These are phyloP conservation scores for Himantopus leucocephalus DNA, from an alignment of 2,113 vertebrate genomes.

Conservation along the genomic window DNA sequence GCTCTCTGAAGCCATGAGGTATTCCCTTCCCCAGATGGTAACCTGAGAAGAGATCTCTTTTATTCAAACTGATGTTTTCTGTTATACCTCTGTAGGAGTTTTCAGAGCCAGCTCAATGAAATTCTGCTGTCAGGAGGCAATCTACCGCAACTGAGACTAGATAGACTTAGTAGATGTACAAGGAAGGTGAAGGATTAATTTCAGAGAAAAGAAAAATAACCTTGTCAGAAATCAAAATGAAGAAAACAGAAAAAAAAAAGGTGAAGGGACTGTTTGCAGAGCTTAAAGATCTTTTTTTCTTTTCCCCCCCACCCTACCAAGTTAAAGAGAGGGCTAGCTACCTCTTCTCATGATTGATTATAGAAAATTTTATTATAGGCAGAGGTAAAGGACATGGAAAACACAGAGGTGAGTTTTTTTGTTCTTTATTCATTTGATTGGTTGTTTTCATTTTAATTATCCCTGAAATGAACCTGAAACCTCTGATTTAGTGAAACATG, in stretches of 20 bases:
- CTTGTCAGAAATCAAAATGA: background rate
- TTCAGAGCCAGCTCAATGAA: background rate
- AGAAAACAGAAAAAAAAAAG: too few species aligned
- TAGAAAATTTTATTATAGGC: background rate
- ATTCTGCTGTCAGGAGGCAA: conserved; percentile 1
- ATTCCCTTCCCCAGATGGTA: background rate
- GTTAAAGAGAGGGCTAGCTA: background rate
- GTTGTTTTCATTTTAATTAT: background rate
- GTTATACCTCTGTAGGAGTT: background rate
- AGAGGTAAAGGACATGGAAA: background rate
- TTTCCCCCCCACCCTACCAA: fast-evolving
- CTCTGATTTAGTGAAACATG: background rate
- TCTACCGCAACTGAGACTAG: background rate
- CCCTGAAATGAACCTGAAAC: background rate
- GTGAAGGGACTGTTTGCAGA: background rate
- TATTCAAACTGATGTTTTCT: background rate
- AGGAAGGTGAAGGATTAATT: background rate
- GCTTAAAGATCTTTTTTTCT: background rate
- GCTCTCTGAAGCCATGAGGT: background rate
- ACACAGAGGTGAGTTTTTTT: background rate
- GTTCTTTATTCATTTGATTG: background rate
- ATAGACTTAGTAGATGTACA: background rate
- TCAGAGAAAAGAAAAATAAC: background rate
- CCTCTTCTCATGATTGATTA: background rate
- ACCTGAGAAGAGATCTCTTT: background rate